A percentile compares a stretch with the other conserved stretches of the same genome.
phyloP scores from a whole-genome alignment of 2,888 invertebrate genomes.

The Bimastos eiseni region DNA sequence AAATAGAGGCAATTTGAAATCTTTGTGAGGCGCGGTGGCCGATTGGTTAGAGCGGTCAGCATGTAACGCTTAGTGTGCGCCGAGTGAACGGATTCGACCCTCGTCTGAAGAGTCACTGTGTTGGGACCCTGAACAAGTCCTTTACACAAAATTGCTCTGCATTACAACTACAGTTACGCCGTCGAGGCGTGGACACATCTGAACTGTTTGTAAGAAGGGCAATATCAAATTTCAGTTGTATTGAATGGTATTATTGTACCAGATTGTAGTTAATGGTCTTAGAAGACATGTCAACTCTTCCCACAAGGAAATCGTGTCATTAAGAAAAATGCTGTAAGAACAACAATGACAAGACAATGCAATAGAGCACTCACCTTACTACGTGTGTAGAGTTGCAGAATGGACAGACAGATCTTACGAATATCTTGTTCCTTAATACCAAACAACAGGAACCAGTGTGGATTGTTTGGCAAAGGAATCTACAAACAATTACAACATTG shows the following conservation, averaged over 20 bases:
- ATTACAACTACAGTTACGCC: no score
- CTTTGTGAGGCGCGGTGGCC: no score
- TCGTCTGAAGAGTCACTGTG: no score
- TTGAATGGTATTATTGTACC: background rate
- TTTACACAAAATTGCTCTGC: no score
- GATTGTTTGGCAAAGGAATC: constrained; percentile 78
- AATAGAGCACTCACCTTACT: constrained; percentile 69
- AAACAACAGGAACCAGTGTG: constrained; percentile 87
- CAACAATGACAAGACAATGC: background rate
- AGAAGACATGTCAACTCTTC: background rate
- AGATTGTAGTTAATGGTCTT: background rate
- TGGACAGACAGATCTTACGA: constrained; percentile 78
- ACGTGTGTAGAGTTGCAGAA: constrained; percentile 81
- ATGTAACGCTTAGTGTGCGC: no score
- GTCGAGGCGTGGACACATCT: no score
- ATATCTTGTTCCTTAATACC: constrained; percentile 82
- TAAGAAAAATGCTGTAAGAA: background rate
- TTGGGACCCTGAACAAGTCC: no score
- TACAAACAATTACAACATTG: constrained; percentile 41
- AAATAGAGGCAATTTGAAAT: no score
- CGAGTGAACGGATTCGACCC: no score
- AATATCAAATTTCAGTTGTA: no score
- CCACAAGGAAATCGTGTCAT: background rate
- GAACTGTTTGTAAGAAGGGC: no score
- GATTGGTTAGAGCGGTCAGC: no score